Conservation (phyloP, 2,797 vertebrate species). For the Enteromius radiatus region DNA sequence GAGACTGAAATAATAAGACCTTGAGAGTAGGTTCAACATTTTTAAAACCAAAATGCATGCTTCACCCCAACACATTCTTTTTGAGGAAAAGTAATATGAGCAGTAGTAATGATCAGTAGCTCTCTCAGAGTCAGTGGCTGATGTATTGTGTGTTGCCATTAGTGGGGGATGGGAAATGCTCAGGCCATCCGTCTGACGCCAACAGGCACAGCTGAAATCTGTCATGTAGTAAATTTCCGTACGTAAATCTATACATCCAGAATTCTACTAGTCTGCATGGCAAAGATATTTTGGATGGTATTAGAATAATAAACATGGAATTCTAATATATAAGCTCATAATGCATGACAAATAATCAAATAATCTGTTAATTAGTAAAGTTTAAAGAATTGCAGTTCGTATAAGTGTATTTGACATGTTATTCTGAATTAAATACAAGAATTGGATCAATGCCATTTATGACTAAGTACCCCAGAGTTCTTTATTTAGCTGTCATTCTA, state of each 20-base stretch:
- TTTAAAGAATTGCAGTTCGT: constrained; percentile 5
- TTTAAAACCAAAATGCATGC: background rate
- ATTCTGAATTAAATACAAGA: background rate
- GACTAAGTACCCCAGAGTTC: constrained; percentile 32
- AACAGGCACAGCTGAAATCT: constrained; percentile 33
- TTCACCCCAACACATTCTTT: background rate
- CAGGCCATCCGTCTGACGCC: constrained; percentile 38
- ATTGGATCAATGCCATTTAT: constrained; percentile 35
- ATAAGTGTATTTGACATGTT: background rate
- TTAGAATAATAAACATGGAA: background rate
- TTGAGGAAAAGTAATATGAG: constrained; percentile 2
- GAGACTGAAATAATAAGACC: background rate
- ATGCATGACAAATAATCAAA: background rate
- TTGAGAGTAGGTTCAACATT: background rate
- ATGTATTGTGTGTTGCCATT: constrained; percentile 43
- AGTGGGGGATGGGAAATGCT: constrained; percentile 46
- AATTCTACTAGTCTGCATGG: constrained; percentile 13
- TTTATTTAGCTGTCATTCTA: constrained; percentile 54
- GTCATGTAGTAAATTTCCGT: constrained; percentile 29
- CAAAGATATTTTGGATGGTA: background rate
- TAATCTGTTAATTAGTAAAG: constrained; percentile 9
- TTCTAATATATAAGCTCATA: background rate
- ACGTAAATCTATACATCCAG: constrained; percentile 24
- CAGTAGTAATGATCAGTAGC: constrained; percentile 13
- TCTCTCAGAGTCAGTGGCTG: constrained; percentile 36